Conservation (phyloP, 2,888 invertebrate species). For the Drosophila hawaiiensis region DNA sequence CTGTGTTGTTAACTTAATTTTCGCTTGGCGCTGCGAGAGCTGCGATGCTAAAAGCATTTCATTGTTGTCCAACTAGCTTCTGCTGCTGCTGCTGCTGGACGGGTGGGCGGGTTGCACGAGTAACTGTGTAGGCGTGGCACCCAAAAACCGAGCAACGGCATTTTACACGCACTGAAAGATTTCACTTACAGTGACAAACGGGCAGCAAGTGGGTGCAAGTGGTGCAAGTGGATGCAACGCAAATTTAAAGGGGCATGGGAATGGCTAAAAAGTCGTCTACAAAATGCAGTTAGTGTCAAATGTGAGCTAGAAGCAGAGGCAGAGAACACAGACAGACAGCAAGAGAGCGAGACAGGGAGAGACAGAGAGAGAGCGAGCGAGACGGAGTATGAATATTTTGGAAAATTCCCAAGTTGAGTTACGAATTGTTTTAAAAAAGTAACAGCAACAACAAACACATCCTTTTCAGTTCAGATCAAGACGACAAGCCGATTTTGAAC, state of each 20-base stretch:
- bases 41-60: conserved; percentile 76
- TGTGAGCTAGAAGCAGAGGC: conserved; percentile 52
- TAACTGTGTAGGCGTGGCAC: conserved; percentile 62
- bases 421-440: conserved; percentile 39
- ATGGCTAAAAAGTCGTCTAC: conserved; percentile 46
- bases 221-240: conserved; percentile 1
- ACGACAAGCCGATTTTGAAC: background rate
- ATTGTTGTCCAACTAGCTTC: conserved; percentile 74
- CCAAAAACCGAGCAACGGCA: conserved; percentile 70
- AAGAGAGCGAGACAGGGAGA: background rate
- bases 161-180: conserved; percentile 78
- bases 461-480: background rate
- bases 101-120: conserved; percentile 9
- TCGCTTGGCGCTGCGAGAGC: conserved; percentile 62
- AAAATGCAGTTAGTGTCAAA: conserved; percentile 74
- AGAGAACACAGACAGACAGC: conserved; percentile 19
- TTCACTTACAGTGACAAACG: conserved; percentile 60
- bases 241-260: conserved; percentile 9
- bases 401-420: conserved; percentile 38
- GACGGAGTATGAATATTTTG: background rate
- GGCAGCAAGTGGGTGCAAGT: background rate
- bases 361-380: background rate
- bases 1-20: conserved; percentile 78
- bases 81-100: conserved; percentile 36
- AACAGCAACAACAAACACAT: background rate